These are phyloP conservation scores for Yponomeuta evonymella DNA, from an alignment of 2,888 invertebrate species.

Conservation along the genomic window DNA sequence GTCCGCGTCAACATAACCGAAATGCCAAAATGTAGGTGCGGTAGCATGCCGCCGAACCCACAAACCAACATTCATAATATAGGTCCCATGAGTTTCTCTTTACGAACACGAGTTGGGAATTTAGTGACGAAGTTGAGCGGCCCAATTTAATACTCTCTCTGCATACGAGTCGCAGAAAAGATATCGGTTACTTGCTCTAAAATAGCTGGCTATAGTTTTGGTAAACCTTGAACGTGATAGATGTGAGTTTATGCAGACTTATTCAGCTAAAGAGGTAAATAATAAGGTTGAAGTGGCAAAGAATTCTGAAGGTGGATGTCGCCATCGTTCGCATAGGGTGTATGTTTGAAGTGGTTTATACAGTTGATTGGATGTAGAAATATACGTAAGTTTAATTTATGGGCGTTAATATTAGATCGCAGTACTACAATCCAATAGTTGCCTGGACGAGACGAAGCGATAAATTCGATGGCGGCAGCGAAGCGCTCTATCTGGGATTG, in stretches of 20 bases:
- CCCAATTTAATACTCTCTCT: slow-evolving; percentile 4
- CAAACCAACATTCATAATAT: neutral
- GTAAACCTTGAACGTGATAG: neutral
- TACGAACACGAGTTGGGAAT: slow-evolving; percentile 30
- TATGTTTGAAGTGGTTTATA: too few species aligned
- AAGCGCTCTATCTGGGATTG: neutral
- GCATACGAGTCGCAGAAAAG: neutral
- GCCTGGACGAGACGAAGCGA: neutral
- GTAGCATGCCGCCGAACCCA: neutral
- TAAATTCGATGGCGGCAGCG: neutral
- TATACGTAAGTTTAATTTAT: neutral
- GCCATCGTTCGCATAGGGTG: too few species aligned
- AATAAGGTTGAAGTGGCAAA: too few species aligned
- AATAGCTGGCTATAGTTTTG: neutral
- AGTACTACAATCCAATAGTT: neutral
- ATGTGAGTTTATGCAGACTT: neutral
- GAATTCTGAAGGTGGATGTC: too few species aligned
- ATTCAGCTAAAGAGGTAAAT: too few species aligned
- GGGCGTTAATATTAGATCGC: neutral
- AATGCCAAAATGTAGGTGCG: neutral
- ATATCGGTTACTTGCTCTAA: neutral
- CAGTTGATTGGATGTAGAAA: neutral
- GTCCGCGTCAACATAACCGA: neutral
- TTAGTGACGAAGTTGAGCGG: slow-evolving; percentile 33
- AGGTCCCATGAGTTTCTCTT: slow-evolving; percentile 26